Evolutionary conservation across 2,888 invertebrate species (phyloP), one percentile per base, ranked within the genome.

Genomic region (Scaptomyza reducta): DNA sequence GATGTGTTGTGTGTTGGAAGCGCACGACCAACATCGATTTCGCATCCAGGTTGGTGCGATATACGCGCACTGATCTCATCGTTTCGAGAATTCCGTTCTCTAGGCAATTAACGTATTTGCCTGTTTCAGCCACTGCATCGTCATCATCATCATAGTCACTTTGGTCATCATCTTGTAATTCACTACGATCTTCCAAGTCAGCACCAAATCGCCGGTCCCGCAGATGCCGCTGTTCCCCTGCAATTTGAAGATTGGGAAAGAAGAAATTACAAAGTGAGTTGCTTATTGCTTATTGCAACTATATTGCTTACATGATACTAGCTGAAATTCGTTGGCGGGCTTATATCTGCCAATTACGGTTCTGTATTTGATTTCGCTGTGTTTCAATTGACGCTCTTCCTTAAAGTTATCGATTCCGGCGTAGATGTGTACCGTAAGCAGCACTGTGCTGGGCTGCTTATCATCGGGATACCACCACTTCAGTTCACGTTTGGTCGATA

Each of bases 391-490:
- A 5, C 27, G 7, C 31, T 83, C 70, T 0, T 11, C 3, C 0
- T 1, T 22, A 2, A 70, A 68, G 0, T 46, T 1, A 16, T 54
- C 61, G 0, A 16, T 1, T 0, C 9, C 3, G 7, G 16, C 6
- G 16, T 35, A 61, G 7, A 72, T 25, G 6, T 55, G 69, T 11
- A 83, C 87, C 1, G 69, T 56, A 4, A 88, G 68, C 6, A 83
- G 9, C 1, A 53, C 38, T 0, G 27, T 3, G 42, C 74, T 72
- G 1, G 89, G 87, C 25, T 67, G 58, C 11, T 56, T 74, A 18
- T 80, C 74, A 10, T 71, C 71, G 3, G 82, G 82, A 64, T 72
- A 80, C 82, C 82, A 83, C 82, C 82, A 83, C n/a, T 84, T 18
- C 0, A 83, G 55, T 4, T 51, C 13, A 1, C 85, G 70, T 14